Percentiles rank a stretch among this genome's conserved stretches.
Conservation (phyloP, 2,113 vertebrate species). For the Albula goreensis region DNA sequence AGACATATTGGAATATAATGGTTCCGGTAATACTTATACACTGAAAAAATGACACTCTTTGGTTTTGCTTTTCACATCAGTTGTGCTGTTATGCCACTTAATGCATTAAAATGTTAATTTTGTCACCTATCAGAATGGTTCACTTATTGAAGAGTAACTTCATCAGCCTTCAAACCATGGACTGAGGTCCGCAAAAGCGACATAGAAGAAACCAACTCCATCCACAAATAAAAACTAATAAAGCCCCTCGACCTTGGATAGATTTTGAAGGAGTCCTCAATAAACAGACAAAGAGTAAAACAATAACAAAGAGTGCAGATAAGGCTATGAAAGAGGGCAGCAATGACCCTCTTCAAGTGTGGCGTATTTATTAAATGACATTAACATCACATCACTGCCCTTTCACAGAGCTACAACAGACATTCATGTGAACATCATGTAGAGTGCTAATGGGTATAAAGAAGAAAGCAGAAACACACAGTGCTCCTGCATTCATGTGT, state of each 20-base stretch:
- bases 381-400: not conserved
- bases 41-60: not conserved
- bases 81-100: no score
- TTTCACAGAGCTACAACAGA: not conserved
- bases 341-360: slow-evolving; percentile 9
- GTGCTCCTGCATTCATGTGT: not conserved
- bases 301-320: not conserved
- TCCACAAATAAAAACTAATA: not conserved
- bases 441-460: not conserved
- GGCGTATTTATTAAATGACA: not conserved
- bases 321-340: not conserved
- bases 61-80: not conserved
- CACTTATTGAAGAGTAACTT: not conserved
- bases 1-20: not conserved
- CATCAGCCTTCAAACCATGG: no score
- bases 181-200: no score
- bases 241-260: not conserved
- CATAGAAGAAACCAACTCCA: no score
- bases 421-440: not conserved
- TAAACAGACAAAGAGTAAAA: not conserved
- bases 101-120: not conserved
- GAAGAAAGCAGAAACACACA: not conserved
- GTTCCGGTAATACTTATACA: slow-evolving; percentile 4
- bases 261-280: slow-evolving; percentile 11
- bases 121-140: not conserved